Evolutionary conservation across 2,888 invertebrate genomes (phyloP), one percentile per base, ranked within the genome.

Genomic region (Eupithecia dodoneata): DNA sequence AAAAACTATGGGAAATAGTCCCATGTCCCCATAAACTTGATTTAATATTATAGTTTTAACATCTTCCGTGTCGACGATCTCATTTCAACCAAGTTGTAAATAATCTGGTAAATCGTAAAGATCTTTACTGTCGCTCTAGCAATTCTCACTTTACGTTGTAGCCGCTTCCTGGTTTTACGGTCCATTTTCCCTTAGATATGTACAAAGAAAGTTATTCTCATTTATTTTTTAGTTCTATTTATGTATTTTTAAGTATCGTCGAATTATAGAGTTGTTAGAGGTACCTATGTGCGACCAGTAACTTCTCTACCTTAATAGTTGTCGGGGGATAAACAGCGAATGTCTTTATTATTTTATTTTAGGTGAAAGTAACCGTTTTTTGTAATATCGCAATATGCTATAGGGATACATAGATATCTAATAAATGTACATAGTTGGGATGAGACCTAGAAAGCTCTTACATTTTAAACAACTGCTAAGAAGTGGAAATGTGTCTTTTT

Each of bases 41-140:
- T 79, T 78, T 81, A 79, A 63, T 74, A 76, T 80, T 72, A 78
- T 81, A 79, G 72, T 71, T 81, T 82, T 80, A 80, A 81, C 76
- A 82, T 81, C 81, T 80, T 82, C 80, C 80, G 81, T 82, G 86
- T 86, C 87, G 84, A 84, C 84, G 88, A 85, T 87, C 89, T 84
- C 87, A 84, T 88, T 87, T 80, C 81, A 78, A 81, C 74, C 81
- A 79, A 81, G 82, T 90, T 69, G 67, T 69, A 69, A 69, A 69
- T 69, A 69, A 69, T 69, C 67, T 44, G n/a, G 42, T 67, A n/a
- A 69, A 69, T 69, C 90, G 87, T 93, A 91, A 92, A 92, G 84
- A 83, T 86, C 86, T 91, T 91, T 89, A 91, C 85, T 88, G 87
- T 89, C 88, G 86, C 90, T 88, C 86, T 84, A 81, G 86, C 88